Evolutionary conservation across 92 coral and sea anemone species (phyloP).

Genomic region (Heliopora coerulea): DNA sequence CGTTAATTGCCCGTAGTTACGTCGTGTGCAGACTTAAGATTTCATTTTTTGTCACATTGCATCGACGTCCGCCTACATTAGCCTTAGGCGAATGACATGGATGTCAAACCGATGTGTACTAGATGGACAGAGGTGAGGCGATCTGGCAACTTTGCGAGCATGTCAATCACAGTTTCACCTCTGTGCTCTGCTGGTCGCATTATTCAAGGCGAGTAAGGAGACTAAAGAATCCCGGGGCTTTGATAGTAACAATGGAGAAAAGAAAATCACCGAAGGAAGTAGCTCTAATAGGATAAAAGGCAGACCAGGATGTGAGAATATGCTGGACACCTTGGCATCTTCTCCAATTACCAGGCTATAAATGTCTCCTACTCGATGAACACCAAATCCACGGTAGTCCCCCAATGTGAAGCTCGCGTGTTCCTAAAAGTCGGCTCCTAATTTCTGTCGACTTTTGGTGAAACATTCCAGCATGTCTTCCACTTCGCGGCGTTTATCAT

Average conservation of each 20-base stretch:
- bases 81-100: conserved; percentile 19
- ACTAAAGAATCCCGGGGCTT: neutral
- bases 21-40: too few species aligned
- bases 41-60: too few species aligned
- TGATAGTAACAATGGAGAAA: neutral
- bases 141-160: neutral
- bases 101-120: conserved; percentile 16
- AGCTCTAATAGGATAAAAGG: conserved; percentile 26
- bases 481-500: conserved; percentile 8
- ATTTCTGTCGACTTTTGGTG: neutral
- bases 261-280: conserved; percentile 2
- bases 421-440: neutral
- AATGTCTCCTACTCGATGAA: conserved; percentile 30
- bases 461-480: conserved; percentile 22
- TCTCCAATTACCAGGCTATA: conserved; percentile 41
- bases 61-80: too few species aligned
- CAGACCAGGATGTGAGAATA: conserved; percentile 28
- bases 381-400: conserved; percentile 4
- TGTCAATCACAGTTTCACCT: neutral
- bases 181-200: conserved; percentile 24
- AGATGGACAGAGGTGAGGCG: too few species aligned
- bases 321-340: conserved; percentile 14
- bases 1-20: too few species aligned
- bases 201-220: neutral
- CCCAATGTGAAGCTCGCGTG: conserved; percentile 39